Conservation (phyloP, 1,140 invertebrate species). For the Drosophila lowei region DNA sequence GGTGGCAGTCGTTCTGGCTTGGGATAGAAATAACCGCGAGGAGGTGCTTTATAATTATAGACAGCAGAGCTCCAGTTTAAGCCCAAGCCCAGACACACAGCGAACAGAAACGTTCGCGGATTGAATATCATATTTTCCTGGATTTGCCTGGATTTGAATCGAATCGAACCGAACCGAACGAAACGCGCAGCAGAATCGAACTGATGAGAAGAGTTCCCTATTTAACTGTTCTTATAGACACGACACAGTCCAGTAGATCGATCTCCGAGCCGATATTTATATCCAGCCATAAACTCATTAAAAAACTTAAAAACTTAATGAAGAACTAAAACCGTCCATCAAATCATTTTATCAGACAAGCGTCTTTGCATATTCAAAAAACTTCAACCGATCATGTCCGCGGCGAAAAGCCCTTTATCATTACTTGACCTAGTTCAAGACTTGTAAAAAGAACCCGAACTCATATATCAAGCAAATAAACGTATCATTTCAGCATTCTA, state of each 20-base stretch:
- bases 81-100: slow-evolving; percentile 25
- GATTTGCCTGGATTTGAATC: not conserved
- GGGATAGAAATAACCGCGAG: slow-evolving; percentile 61
- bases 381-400: not conserved
- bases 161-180: slow-evolving; percentile 51
- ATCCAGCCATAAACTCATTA: slow-evolving; percentile 23
- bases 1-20: slow-evolving; percentile 51
- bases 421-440: slow-evolving; percentile 55
- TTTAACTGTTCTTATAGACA: slow-evolving; percentile 65
- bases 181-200: slow-evolving; percentile 48
- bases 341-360: slow-evolving; percentile 55
- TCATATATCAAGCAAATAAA: slow-evolving; percentile 46
- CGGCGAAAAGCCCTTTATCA: slow-evolving; percentile 49
- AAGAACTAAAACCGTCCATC: slow-evolving; percentile 56
- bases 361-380: slow-evolving; percentile 51
- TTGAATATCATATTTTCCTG: slow-evolving; percentile 49
- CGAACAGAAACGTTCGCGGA: slow-evolving; percentile 15
- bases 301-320: slow-evolving; percentile 55
- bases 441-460: slow-evolving; percentile 30
- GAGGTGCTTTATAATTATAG: slow-evolving; percentile 43
- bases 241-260: slow-evolving; percentile 22
- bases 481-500: slow-evolving; percentile 21
- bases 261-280: slow-evolving; percentile 23
- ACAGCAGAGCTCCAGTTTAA: slow-evolving; percentile 15
- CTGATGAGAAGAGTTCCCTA: slow-evolving; percentile 33